A percentile compares a stretch with the other conserved stretches of the same genome.
Conservation (phyloP, 2,888 invertebrate species). For the Chrysomela aeneicollis region DNA sequence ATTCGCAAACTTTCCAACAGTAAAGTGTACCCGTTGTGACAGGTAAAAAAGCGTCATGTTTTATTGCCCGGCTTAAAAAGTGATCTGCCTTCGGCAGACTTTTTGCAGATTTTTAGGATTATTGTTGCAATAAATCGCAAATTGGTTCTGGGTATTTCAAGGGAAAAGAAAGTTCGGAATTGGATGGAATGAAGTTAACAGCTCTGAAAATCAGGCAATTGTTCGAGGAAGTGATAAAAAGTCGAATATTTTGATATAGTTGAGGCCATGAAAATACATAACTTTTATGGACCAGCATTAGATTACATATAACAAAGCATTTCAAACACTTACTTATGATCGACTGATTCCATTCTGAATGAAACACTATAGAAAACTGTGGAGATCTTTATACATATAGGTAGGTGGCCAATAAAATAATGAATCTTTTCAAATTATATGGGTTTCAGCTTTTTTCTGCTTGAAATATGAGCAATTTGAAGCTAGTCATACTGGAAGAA, state of each 20-base stretch:
- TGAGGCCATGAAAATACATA: no score
- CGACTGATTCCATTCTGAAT: no score
- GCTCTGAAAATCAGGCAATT: not conserved
- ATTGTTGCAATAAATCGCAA: constrained; percentile 37
- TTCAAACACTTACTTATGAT: no score
- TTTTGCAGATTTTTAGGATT: constrained; percentile 28
- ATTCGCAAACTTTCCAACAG: constrained; percentile 12
- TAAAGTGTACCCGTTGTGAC: constrained; percentile 9
- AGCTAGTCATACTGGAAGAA: no score
- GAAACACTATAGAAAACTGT: no score
- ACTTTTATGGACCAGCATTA: not conserved
- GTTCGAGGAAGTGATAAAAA: not conserved
- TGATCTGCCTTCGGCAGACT: constrained; percentile 8
- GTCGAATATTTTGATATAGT: no score
- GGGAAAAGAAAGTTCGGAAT: not conserved
- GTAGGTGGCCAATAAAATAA: no score
- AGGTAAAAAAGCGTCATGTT: constrained; percentile 18
- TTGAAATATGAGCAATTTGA: no score
- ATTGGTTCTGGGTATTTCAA: constrained; percentile 24
- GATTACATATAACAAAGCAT: no score
- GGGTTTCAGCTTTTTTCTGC: no score
- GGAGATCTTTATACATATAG: no score
- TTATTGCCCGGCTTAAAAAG: constrained; percentile 17
- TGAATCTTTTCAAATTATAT: no score
- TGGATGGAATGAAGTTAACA: not conserved